These are phyloP conservation scores for Microtus montanus DNA, from an alignment of 2,113 vertebrate species.

Conservation along the genomic window DNA sequence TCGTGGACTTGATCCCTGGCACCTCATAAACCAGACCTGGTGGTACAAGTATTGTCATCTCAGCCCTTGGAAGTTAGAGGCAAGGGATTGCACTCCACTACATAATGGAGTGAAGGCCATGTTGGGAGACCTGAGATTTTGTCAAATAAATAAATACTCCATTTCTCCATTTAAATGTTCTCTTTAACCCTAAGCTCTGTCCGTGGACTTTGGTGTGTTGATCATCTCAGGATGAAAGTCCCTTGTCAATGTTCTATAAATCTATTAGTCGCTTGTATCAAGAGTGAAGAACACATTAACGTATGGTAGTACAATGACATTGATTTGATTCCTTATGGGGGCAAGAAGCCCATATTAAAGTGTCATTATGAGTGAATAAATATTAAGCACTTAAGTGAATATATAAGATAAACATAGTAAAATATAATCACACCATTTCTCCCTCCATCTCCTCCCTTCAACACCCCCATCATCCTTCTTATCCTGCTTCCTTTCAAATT, in stretches of 20 bases:
- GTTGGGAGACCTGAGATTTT: not conserved
- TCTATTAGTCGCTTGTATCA: not conserved
- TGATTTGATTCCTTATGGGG: not conserved
- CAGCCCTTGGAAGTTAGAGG: not conserved
- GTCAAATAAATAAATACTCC: not conserved
- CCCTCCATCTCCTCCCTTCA: not conserved
- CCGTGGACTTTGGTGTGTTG: rapidly evolving
- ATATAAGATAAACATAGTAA: not conserved
- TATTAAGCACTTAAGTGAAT: not conserved
- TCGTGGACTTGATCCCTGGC: not conserved
- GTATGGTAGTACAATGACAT: not conserved
- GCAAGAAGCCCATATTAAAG: not conserved
- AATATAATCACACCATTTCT: not conserved
- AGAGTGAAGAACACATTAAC: not conserved
- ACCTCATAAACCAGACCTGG: not conserved
- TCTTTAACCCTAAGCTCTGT: not conserved
- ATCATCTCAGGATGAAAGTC: not conserved
- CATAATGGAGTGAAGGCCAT: not conserved
- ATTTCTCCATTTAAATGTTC: not conserved
- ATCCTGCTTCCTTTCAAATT: not conserved
- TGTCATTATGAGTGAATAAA: not conserved
- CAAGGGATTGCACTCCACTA: not conserved
- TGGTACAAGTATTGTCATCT: not conserved
- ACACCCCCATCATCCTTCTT: not conserved
- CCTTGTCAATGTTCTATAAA: not conserved